Percentiles rank a stretch among this genome's conserved stretches.
Conservation (phyloP, 1,140 invertebrate genomes). For the Nasonia longicornis region DNA sequence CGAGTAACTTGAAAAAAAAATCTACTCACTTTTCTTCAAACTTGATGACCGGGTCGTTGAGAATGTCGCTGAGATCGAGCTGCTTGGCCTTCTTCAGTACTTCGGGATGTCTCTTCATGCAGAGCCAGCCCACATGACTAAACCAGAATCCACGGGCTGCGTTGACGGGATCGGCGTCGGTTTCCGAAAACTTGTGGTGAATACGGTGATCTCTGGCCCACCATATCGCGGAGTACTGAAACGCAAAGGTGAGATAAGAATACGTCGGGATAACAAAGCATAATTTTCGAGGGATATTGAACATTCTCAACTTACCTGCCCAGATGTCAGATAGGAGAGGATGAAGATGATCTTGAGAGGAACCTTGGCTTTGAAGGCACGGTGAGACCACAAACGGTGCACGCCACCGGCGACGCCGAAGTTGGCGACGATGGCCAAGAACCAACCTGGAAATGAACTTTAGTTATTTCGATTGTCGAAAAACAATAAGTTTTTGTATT, state of each 20-base stretch:
- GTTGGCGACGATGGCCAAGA: constrained; percentile 69
- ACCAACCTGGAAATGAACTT: constrained; percentile 61
- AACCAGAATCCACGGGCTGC: constrained; percentile 31
- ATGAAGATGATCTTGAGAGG: constrained; percentile 80
- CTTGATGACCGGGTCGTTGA: constrained; percentile 31
- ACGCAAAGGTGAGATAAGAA: neutral
- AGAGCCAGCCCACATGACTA: constrained; percentile 35
- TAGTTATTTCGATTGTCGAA: neutral
- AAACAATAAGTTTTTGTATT: no score
- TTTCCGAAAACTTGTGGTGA: constrained; percentile 35
- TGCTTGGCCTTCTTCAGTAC: constrained; percentile 23
- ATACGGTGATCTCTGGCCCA: constrained; percentile 16
- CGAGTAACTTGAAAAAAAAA: neutral
- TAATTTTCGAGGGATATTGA: neutral
- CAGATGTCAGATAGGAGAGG: constrained; percentile 77
- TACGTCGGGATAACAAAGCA: no score
- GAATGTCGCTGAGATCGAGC: constrained; percentile 34
- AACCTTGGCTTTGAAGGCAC: constrained; percentile 84
- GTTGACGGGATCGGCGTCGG: constrained; percentile 44
- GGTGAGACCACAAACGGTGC: constrained; percentile 87
- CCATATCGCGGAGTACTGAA: constrained; percentile 43
- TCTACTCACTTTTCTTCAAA: constrained; percentile 10
- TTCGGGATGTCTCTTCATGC: constrained; percentile 44
- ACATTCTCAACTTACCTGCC: constrained; percentile 72
- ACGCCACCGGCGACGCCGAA: constrained; percentile 85